A percentile compares a stretch with the other conserved stretches of the same genome.
These are phyloP conservation scores for Epizoanthus scotinus DNA, from an alignment of 92 coral and sea anemone genomes.

Conservation along the genomic window DNA sequence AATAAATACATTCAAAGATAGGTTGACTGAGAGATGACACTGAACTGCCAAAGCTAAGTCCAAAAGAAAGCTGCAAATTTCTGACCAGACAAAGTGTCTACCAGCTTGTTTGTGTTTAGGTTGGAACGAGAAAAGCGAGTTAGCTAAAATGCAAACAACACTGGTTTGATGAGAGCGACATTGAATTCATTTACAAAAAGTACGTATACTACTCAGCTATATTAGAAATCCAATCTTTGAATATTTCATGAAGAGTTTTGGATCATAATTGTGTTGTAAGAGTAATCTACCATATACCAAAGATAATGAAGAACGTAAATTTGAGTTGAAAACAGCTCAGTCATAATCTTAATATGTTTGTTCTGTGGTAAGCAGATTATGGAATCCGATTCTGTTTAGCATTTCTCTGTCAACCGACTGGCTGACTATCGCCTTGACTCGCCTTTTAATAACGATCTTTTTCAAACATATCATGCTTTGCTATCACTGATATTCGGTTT, in stretches of 20 bases:
- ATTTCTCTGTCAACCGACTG: not conserved
- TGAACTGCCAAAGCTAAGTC: too few species aligned
- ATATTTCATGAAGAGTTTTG: not conserved
- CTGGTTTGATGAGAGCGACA: not conserved
- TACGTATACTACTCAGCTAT: too few species aligned
- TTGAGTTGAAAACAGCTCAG: not conserved
- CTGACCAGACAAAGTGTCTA: constrained; percentile 18
- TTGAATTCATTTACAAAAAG: too few species aligned
- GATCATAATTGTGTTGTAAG: not conserved
- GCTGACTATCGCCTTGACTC: not conserved
- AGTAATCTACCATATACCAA: not conserved
- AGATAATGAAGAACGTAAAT: not conserved
- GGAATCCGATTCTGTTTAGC: constrained; percentile 2
- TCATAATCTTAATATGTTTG: not conserved
- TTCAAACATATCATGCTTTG: too few species aligned
- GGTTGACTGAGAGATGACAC: too few species aligned
- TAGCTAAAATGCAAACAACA: constrained; percentile 10
- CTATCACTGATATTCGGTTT: too few species aligned
- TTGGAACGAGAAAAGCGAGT: not conserved
- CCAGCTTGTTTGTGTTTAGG: constrained; percentile 12
- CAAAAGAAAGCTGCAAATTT: not conserved
- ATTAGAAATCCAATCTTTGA: too few species aligned
- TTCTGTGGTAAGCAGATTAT: not conserved
- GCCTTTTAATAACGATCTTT: not conserved
- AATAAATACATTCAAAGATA: too few species aligned